Evolutionary conservation across 2,113 vertebrate species (phyloP), one percentile per base, ranked within the genome.

Genomic region (Cyprinus carpio): DNA sequence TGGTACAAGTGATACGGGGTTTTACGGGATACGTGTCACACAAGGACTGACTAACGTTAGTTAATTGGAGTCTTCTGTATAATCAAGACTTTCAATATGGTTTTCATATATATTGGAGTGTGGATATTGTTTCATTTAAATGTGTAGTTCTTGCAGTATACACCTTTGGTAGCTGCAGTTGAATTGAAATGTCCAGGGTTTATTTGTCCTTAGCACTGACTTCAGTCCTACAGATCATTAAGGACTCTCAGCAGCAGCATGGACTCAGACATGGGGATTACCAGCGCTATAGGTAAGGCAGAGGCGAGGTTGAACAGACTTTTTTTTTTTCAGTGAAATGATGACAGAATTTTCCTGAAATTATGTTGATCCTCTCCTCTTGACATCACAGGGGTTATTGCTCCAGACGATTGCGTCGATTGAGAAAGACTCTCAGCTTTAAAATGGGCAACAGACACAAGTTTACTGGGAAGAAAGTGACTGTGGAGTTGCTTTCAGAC

Each of bases 241-340:
- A 99, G 90, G 98, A 99, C 71, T 99, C 98, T 0, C 98, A 99
- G 93, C 98, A 98, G 90, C 97, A 99, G 90, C 98, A 99, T n/a
- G 98, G 98, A 3, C 93, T 99, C 89, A 93, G 98, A 20, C 98
- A 99, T 3, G 98, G 97, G 86, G 98, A 99, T 91, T 99, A 98
- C 92, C 98, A 99, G 94, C 96, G 98, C 91, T 99, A 99, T 94
- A 98, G 98, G 98, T 99, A 0, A 93, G 94, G 5, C 8, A 37
- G 16, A 15, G 37, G n/a, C 20, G 31, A 37, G 18, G 31, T 71
- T 5, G 8, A 9, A 11, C 34, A 37, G n/a, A 4, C 7, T 4
- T 25, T 51, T 49, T 49, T 11, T 40, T 40, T 27, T 58, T 23
- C 3, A 51, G 7, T n/a, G 27, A 15, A n/a, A 54, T 49, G 60